These are phyloP conservation scores for Synanthedon andrenaeformis DNA, from an alignment of 2,888 invertebrate genomes.

Conservation along the genomic window DNA sequence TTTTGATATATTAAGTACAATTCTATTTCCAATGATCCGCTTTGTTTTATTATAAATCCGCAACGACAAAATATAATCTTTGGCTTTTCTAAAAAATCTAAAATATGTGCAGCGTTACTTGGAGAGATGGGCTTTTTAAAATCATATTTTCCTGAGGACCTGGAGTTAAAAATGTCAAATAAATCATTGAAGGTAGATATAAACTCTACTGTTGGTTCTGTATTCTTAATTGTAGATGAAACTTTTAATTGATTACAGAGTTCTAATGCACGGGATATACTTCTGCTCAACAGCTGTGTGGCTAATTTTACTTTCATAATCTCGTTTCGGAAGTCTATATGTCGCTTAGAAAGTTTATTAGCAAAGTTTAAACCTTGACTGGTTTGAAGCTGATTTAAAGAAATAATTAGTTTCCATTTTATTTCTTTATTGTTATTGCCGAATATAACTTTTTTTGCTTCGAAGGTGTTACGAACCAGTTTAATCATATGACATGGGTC, in stretches of 20 bases:
- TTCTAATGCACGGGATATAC: neutral
- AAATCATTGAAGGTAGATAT: constrained; percentile 4
- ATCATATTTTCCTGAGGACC: neutral
- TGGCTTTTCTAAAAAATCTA: neutral
- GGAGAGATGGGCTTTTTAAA: constrained; percentile 3
- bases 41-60: neutral
- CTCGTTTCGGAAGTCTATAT: neutral
- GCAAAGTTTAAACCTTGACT: neutral
- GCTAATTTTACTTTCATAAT: constrained; percentile 3
- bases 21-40: neutral
- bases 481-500: constrained; percentile 8
- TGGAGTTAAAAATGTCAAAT: constrained; percentile 7
- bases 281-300: constrained; percentile 3
- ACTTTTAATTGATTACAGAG: neutral
- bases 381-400: neutral
- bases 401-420: constrained; percentile 4
- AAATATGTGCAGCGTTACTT: constrained; percentile 1
- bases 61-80: neutral
- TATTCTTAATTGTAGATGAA: neutral
- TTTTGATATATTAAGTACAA: neutral
- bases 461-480: constrained; percentile 8
- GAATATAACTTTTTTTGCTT: constrained; percentile 2
- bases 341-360: neutral
- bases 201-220: constrained; percentile 6
- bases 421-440: constrained; percentile 1